Evolutionary conservation across 2,888 invertebrate genomes (phyloP), one percentile per base, ranked within the genome.

Genomic region (Pomacea canaliculata): DNA sequence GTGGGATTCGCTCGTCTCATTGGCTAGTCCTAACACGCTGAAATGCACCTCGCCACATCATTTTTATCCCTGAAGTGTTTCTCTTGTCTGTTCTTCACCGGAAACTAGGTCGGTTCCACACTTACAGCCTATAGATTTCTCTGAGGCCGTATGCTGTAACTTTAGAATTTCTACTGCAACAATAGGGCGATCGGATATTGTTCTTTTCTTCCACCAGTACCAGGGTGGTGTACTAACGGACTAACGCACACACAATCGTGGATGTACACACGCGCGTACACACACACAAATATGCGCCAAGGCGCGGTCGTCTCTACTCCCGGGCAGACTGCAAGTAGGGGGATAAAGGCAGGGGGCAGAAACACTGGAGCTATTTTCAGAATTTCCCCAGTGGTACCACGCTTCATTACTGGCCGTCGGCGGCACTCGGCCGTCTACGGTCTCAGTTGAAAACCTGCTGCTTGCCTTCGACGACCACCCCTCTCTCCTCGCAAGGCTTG

Each of bases 391-490:
- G 80, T 71, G 80, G 69, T 48, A 59, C 77, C 71, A 83, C 71
- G 84, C 79, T 80, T 82, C 83, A 82, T 83, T 84, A 80, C 74
- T 49, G 60, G 73, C 70, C 77, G 71, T 68, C 59, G 46, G 37
- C 74, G 68, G n/a, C 51, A 62, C 37, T 56, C 13, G 16, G 74
- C 60, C 74, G 46, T n/a, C 74, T 19, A 5, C 68, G 46, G 51
- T 56, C 46, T 37, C 60, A 62, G 16, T 60, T 60, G 74, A 48
- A 73, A 73, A 68, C 60, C 56, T 63, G 63, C 63, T 63, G 19
- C 67, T 27, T n/a, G 19, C 68, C 73, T 27, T 23, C 68, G 13
- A 70, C 59, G 66, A 67, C 73, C 66, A 49, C 66, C 37, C 66
- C 67, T 23, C 65, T 66, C 60, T 46, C 66, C 73, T 27, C 73